These are phyloP conservation scores for Brachymystax lenok DNA, from an alignment of 2,797 vertebrate species.

Conservation along the genomic window DNA sequence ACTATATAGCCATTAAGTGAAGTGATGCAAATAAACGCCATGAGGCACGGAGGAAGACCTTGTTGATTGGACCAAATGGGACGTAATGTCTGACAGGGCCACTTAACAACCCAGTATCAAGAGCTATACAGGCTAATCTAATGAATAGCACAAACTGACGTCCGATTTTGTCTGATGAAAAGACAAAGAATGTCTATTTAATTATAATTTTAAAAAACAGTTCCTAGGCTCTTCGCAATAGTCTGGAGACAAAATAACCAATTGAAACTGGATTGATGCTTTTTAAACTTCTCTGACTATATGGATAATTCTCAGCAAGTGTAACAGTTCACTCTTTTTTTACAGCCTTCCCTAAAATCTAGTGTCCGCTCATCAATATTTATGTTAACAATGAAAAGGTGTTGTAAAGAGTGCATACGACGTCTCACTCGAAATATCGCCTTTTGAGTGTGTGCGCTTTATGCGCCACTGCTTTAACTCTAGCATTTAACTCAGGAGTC, in stretches of 20 bases:
- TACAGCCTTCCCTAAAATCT: constrained; percentile 24
- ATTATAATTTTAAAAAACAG: background rate
- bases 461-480: constrained; percentile 24
- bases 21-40: constrained; percentile 35
- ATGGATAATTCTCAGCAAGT: too few species aligned
- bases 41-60: constrained; percentile 26
- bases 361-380: constrained; percentile 29
- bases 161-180: too few species aligned
- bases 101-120: constrained; percentile 18
- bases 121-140: background rate
- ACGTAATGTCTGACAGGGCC: constrained; percentile 10
- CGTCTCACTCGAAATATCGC: constrained; percentile 23
- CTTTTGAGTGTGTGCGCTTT: constrained; percentile 29
- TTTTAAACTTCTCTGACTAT: too few species aligned
- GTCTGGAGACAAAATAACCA: too few species aligned
- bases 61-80: constrained; percentile 28
- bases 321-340: background rate
- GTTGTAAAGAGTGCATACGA: background rate
- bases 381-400: constrained; percentile 28
- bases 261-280: too few species aligned
- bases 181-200: background rate
- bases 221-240: too few species aligned
- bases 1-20: constrained; percentile 25
- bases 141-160: background rate
- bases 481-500: constrained; percentile 52